Evolutionary conservation across 2,888 invertebrate genomes (phyloP), one percentile per base, ranked within the genome.

Genomic region (Agrochola circellaris): DNA sequence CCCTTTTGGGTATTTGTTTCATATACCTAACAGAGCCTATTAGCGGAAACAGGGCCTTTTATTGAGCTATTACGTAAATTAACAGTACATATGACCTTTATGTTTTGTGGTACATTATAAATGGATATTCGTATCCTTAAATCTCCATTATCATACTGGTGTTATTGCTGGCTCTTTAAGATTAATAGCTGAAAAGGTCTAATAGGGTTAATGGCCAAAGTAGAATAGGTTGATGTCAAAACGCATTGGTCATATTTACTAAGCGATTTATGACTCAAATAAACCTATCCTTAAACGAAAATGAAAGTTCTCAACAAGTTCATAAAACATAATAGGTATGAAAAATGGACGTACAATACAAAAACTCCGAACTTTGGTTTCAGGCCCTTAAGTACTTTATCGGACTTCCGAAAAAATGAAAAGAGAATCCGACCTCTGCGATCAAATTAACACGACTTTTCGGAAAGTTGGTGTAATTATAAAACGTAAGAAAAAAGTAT

Each of bases 61-160:
- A 91, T 91, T 90, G 87, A 90, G 84, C 89, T 87, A 90, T 90
- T 91, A 91, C 81, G 88, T 85, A 88, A 90, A 92, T 91, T 91
- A 91, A 90, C 91, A 87, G 83, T 83, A 89, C 87, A 79, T 87
- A 84, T 84, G 88, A 86, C 90, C 87, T 89, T 88, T 80, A 81
- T 74, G 74, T 76, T 87, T 80, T 79, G 54, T 73, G 68, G 73
- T 78, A 81, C 70, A 84, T 87, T 87, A 87, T 79, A 85, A 85
- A 87, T 87, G 87, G 61, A 81, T 85, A 79, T 86, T 75, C 67
- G 69, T 80, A 80, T 77, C 81, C 75, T 83, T 88, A 88, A 88
- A 89, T 86, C 84, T 77, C 78, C 72, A 86, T 88, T 88, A 86
- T 81, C 68, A 78, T 83, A 75, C 54, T 69, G 80, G 61, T 78